Base-by-base conservation (phyloP, 64 coral and sea anemone genomes). In the Platygyra sinensis region DNA sequence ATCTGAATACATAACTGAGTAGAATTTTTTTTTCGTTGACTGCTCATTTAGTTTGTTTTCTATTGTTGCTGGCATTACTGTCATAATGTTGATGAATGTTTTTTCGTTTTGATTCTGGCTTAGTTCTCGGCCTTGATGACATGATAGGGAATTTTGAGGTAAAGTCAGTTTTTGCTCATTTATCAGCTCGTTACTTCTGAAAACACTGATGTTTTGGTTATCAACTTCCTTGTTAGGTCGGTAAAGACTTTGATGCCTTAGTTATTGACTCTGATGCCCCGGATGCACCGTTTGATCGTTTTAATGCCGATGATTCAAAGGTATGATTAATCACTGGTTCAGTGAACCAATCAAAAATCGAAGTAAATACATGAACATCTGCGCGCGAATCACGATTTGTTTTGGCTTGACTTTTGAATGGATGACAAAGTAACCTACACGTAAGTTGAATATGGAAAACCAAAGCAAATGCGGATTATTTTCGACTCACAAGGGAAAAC, bases 201-300 rank as follows among this genome's bases (percentile, higher is more conserved):
- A 51, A 15, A 51, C 22, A 27, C 24, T 69, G 65, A 69, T 10
- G 12, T 69, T 0, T 0, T 77, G 14, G 13, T 77, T 24, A 20
- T 73, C 33, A 22, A 2, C 25, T 55, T 57, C 51, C 8, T 67
- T 27, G n/a, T 71, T 24, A 85, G 81, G 91, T 96, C 25, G 95
- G 95, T 29, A 96, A 96, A 72, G 91, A 96, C 12, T 96, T 96
- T 72, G 95, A 96, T 93, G 95, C 88, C 0, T 76, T 96, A 12
- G 60, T 96, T 24, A 85, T 96, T 91, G 91, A 91, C 52, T 67
- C 46, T 29, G 91, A 86, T 38, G 72, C 77, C 1, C 20, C 49
- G 25, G 73, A 88, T 19, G 90, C 95, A 75, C 82, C 91, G 5
- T 64, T 96, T 63, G 95, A 96, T 73, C 87, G 88, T 64, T 96